Evolutionary conservation across 2,888 invertebrate species (phyloP).

Genomic region (Phymatocera aterrima): DNA sequence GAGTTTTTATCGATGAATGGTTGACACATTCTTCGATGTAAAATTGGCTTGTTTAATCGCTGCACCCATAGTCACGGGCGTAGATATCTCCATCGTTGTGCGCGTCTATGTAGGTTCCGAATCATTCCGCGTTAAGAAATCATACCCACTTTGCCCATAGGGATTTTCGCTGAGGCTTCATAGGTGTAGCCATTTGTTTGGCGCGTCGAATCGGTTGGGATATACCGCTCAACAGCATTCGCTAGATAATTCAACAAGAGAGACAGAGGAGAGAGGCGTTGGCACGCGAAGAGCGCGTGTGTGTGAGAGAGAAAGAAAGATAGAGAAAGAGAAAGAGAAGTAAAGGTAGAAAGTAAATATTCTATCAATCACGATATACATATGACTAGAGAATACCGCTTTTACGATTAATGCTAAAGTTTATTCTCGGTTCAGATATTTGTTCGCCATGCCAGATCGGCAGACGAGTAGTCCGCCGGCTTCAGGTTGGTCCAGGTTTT

Average conservation of each 20-base stretch:
- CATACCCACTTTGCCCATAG: background rate
- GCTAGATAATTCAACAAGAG: constrained; percentile 49
- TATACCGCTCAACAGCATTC: background rate
- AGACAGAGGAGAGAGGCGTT: constrained; percentile 24
- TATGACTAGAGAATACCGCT: background rate
- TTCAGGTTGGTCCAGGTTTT: too few relatives aligned
- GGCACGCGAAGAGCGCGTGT: too few relatives aligned
- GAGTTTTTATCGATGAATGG: constrained; percentile 24
- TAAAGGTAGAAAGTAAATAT: constrained; percentile 27
- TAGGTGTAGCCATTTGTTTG: constrained; percentile 12
- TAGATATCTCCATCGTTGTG: too few relatives aligned
- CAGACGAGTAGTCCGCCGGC: too few relatives aligned
- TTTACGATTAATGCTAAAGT: background rate
- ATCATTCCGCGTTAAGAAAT: constrained; percentile 3
- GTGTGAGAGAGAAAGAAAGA: too few relatives aligned
- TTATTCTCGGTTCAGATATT: background rate
- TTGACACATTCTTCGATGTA: constrained; percentile 24
- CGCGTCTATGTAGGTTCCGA: too few relatives aligned
- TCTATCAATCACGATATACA: constrained; percentile 15
- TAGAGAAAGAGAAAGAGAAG: constrained; percentile 43
- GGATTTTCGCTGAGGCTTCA: background rate
- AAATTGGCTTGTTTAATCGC: constrained; percentile 11
- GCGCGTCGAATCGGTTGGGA: background rate
- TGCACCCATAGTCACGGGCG: too few relatives aligned
- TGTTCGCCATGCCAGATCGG: background rate